These are phyloP conservation scores for Cerastoderma edule DNA, from an alignment of 2,888 invertebrate genomes.

Conservation along the genomic window DNA sequence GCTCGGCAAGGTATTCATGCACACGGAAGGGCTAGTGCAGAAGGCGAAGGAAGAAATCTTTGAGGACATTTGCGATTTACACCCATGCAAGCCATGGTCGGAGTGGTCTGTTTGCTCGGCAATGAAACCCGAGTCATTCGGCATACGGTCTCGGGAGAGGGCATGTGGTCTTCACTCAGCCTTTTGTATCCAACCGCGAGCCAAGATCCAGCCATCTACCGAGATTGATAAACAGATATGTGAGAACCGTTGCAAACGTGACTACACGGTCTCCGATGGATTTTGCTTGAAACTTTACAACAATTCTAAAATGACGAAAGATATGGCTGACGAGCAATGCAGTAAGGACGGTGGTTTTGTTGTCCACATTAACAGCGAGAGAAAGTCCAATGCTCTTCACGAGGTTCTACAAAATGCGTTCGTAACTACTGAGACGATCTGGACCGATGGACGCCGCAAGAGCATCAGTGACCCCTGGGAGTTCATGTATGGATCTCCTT, in stretches of 20 bases:
- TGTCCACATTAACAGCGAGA: slow-evolving; percentile 10
- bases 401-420: not conserved
- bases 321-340: not conserved
- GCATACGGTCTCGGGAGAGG: not conserved
- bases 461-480: not conserved
- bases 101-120: slow-evolving; percentile 10
- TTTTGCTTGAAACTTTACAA: slow-evolving; percentile 7
- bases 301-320: not conserved
- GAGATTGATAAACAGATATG: slow-evolving; percentile 5
- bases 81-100: slow-evolving; percentile 12
- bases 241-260: not conserved
- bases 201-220: not conserved
- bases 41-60: slow-evolving; percentile 13
- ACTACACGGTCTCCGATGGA: slow-evolving; percentile 4
- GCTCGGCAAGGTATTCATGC: slow-evolving; percentile 12
- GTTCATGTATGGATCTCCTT: slow-evolving; percentile 8
- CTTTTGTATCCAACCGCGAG: slow-evolving; percentile 11
- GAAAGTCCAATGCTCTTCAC: slow-evolving; percentile 11
- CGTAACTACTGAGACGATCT: slow-evolving; percentile 8
- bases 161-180: slow-evolving; percentile 13
- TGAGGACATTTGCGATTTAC: slow-evolving; percentile 15
- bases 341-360: slow-evolving; percentile 3
- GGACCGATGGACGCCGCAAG: slow-evolving; percentile 8
- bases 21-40: slow-evolving; percentile 2
- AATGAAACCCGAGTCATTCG: not conserved